phyloP scores from a whole-genome alignment of 2,888 invertebrate species.

The Liodrosophila aerea region DNA sequence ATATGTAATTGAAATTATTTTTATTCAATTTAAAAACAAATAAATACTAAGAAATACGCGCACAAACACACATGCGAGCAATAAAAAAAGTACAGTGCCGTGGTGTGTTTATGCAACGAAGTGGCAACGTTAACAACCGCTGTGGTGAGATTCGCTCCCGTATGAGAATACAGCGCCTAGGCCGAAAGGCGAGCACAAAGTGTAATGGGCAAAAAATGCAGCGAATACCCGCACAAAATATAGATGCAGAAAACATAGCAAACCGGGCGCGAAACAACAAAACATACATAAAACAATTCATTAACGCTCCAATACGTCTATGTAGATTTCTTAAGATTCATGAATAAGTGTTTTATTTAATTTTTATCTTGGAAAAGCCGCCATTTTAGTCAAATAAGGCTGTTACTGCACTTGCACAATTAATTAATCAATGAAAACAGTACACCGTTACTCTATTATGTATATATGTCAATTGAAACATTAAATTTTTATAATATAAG shows the following conservation, averaged over 20 bases:
- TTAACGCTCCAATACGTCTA: neutral
- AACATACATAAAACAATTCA: constrained; percentile 19
- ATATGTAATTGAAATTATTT: constrained; percentile 31
- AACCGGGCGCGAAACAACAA: constrained; percentile 58
- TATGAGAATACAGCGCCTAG: constrained; percentile 45
- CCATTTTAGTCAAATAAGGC: constrained; percentile 36
- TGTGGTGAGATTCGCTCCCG: constrained; percentile 35
- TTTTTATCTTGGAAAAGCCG: constrained; percentile 45
- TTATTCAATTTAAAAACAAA: constrained; percentile 52
- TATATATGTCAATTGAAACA: no score
- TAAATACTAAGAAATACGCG: constrained; percentile 46
- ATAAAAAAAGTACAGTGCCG: constrained; percentile 74
- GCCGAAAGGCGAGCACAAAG: constrained; percentile 52
- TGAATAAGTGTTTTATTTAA: neutral
- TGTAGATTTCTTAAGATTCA: neutral
- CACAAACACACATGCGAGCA: constrained; percentile 45
- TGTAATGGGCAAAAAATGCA: constrained; percentile 62
- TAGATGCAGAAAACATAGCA: constrained; percentile 46
- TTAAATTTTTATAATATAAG: no score
- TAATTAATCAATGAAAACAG: no score
- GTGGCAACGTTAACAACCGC: constrained; percentile 59
- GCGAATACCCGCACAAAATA: constrained; percentile 45
- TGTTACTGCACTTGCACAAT: constrained; percentile 17
- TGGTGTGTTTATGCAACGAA: constrained; percentile 57
- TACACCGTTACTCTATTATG: no score